These are phyloP conservation scores for Pristis pectinata DNA, from an alignment of 2,797 vertebrate species.

Conservation along the genomic window DNA sequence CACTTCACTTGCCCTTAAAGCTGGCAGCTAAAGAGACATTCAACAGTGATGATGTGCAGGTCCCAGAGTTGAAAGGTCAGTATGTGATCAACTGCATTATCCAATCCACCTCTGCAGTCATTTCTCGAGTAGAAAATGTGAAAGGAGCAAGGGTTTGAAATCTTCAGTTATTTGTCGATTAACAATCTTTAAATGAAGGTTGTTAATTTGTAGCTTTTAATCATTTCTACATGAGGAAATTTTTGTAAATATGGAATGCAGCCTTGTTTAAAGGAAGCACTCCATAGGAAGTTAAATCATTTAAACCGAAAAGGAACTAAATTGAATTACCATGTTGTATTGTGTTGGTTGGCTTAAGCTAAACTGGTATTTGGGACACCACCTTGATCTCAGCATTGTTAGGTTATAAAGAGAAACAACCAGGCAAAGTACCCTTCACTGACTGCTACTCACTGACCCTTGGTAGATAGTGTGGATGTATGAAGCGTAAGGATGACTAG, in stretches of 20 bases:
- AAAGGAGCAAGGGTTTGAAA: not conserved
- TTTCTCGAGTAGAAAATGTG: not conserved
- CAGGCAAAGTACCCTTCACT: not conserved
- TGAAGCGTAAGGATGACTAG: not conserved
- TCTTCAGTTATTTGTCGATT: not conserved
- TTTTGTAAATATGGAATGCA: not conserved
- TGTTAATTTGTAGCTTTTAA: not conserved
- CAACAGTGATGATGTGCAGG: not conserved
- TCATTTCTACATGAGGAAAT: not conserved
- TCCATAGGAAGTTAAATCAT: not conserved
- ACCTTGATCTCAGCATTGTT: not conserved
- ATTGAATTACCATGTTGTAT: not conserved
- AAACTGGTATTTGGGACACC: not conserved
- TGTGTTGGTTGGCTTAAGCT: not conserved
- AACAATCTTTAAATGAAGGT: no score
- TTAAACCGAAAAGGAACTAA: not conserved
- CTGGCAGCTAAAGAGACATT: not conserved
- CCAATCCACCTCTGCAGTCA: not conserved
- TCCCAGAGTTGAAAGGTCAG: not conserved
- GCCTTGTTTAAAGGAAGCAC: not conserved
- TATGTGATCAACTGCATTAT: not conserved
- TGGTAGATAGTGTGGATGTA: not conserved
- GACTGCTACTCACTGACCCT: not conserved
- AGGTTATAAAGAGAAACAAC: not conserved
- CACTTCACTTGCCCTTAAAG: conserved; percentile 7